Evolutionary conservation across 2,888 invertebrate genomes (phyloP), one percentile per base, ranked within the genome.

Genomic region (Eutolmus rufibarbis): DNA sequence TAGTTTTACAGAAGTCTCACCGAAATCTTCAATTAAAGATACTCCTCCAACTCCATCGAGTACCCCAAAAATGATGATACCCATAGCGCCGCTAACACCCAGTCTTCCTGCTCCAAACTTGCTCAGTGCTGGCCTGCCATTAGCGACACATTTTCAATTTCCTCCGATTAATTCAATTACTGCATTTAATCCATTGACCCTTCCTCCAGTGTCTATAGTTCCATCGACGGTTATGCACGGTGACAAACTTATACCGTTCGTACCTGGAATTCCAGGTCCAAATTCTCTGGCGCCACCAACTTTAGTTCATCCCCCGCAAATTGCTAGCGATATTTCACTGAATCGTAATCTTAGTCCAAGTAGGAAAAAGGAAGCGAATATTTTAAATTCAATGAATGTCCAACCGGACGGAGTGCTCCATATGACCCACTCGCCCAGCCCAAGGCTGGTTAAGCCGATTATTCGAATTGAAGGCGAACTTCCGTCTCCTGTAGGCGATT

Each of bases 241-340:
- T 19, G 96, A 96, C 28, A 96, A 96, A 91, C 93, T 96, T n/a
- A 96, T 97, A 90, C 96, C 97, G 0, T 96, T 96, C 91, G 97
- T 97, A 14, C 97, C 97, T 7, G 97, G 97, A 16, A 97, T 97
- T 92, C 97, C 97, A 0, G 97, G 97, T 12, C 97, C 97, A 3
- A 95, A 95, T 89, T 94, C 95, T 46, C 91, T 95, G 37, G 92
- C 93, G 34, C 91, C 93, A 74, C 94, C 93, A 85, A 90, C 93
- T 51, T 91, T 91, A 31, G n/a, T 91, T 90, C 51, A 86, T 40
- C 86, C 87, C 16, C 57, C 91, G 84, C 91, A 90, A 8, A 79
- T 90, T 14, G 89, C 89, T 1, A 86, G 46, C 0, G 89, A 88
- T 5, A 88, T 74, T 88, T 1, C 37, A 87, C 12, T 89, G 89